These are phyloP conservation scores for Heliconius ethilla DNA, from an alignment of 2,888 invertebrate species.

Conservation along the genomic window DNA sequence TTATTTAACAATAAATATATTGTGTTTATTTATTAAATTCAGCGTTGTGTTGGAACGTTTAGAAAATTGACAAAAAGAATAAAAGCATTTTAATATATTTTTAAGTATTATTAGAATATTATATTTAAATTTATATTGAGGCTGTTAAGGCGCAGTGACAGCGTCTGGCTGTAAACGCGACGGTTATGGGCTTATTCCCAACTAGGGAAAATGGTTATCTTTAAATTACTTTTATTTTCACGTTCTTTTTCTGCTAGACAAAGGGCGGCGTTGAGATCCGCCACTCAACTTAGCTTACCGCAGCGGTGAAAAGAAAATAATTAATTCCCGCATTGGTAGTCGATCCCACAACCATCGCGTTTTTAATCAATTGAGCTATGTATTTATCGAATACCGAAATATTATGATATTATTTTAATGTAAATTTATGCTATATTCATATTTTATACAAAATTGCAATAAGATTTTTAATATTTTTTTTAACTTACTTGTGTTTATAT, in stretches of 20 bases:
- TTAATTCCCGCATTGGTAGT: too few species aligned
- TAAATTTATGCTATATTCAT: background rate
- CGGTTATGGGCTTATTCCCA: too few species aligned
- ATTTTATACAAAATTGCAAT: background rate
- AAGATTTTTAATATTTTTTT: background rate
- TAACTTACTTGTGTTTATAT: background rate
- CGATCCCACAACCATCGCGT: background rate
- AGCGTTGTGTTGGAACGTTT: background rate
- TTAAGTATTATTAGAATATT: background rate
- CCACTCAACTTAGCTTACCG: too few species aligned
- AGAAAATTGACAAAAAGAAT: background rate
- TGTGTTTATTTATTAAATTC: background rate
- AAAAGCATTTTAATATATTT: background rate
- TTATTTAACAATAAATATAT: slow-evolving; percentile 11
- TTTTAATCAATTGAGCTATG: background rate
- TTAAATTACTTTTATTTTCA: too few species aligned
- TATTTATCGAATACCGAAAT: background rate
- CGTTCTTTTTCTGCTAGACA: too few species aligned
- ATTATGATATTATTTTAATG: background rate
- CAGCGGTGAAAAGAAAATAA: too few species aligned
- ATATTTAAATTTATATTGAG: too few species aligned
- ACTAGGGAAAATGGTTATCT: too few species aligned
- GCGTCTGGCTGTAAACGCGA: too few species aligned
- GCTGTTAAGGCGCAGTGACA: too few species aligned
- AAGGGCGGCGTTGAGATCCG: too few species aligned